phyloP scores from a whole-genome alignment of 1,140 invertebrate genomes.

The Trachymyrmex septentrionalis region DNA sequence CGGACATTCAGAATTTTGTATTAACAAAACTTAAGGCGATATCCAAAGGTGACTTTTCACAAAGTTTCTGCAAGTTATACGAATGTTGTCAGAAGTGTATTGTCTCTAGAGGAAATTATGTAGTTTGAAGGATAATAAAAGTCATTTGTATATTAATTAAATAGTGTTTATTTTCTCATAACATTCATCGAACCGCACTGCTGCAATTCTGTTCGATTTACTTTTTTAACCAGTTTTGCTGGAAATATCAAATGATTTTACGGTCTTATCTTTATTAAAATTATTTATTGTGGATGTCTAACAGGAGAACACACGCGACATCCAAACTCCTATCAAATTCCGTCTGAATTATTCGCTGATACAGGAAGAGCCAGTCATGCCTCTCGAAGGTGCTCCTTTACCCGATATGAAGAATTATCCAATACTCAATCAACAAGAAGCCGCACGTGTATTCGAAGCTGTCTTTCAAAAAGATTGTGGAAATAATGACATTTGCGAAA shows the following conservation, averaged over 20 bases:
- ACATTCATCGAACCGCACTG: too few relatives aligned
- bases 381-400: slow-evolving; percentile 87
- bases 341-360: slow-evolving; percentile 93
- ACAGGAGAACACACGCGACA: slow-evolving; percentile 93
- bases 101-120: too few relatives aligned
- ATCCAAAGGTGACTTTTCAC: too few relatives aligned
- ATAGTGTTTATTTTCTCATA: too few relatives aligned
- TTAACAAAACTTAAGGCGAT: too few relatives aligned
- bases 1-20: too few relatives aligned
- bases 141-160: too few relatives aligned
- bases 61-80: too few relatives aligned
- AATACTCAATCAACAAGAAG: slow-evolving; percentile 95
- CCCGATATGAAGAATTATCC: slow-evolving; percentile 93
- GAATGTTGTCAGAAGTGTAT: too few relatives aligned
- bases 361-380: slow-evolving; percentile 89
- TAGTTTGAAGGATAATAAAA: too few relatives aligned
- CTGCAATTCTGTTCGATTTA: background rate
- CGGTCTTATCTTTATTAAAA: slow-evolving; percentile 8
- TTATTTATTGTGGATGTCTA: background rate
- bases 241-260: background rate
- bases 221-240: slow-evolving; percentile 1
- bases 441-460: slow-evolving; percentile 93
- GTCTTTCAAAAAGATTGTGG: slow-evolving; percentile 98
- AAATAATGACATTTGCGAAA: slow-evolving; percentile 95
- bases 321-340: slow-evolving; percentile 95